Conservation (phyloP, 2,113 vertebrate species). For the Oncorhynchus clarkii region DNA sequence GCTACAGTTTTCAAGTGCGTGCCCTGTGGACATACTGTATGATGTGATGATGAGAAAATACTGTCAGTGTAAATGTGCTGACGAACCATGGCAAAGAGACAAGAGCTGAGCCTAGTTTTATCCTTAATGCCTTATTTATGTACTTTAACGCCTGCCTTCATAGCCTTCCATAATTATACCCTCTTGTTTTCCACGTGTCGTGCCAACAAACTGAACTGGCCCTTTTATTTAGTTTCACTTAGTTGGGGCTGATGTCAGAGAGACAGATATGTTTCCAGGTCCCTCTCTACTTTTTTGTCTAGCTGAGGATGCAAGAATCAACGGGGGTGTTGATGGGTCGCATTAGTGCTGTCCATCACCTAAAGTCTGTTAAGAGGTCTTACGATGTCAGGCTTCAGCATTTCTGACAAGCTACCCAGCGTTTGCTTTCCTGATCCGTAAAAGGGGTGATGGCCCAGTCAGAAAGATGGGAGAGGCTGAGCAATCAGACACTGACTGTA, state of each 20-base stretch:
- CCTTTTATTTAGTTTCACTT: conserved; percentile 35
- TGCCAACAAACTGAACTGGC: conserved; percentile 41
- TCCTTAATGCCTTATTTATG: conserved; percentile 52
- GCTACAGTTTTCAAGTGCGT: conserved; percentile 20
- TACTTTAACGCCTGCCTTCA: conserved; percentile 39
- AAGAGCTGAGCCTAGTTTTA: conserved; percentile 19
- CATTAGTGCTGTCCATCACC: conserved; percentile 53
- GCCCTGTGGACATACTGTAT: neutral
- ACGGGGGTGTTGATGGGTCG: conserved; percentile 27
- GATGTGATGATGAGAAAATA: conserved; percentile 7
- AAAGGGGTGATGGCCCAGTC: conserved; percentile 27
- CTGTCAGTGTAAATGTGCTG: conserved; percentile 36
- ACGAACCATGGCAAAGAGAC: conserved; percentile 27
- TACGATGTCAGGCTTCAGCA: conserved; percentile 41
- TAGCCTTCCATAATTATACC: conserved; percentile 40
- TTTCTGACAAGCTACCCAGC: conserved; percentile 25
- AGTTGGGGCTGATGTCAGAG: conserved; percentile 31
- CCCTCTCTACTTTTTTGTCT: conserved; percentile 21
- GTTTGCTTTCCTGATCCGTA: conserved; percentile 21
- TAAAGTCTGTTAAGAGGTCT: conserved; percentile 53
- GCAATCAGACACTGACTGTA: conserved; percentile 1
- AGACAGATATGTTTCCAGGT: conserved; percentile 26
- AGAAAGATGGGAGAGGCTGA: conserved; percentile 2
- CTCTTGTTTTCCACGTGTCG: conserved; percentile 54
- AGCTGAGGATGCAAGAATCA: conserved; percentile 19